Base-by-base conservation (phyloP, 2,113 vertebrate genomes). In the Nothobranchius kuhntae region DNA sequence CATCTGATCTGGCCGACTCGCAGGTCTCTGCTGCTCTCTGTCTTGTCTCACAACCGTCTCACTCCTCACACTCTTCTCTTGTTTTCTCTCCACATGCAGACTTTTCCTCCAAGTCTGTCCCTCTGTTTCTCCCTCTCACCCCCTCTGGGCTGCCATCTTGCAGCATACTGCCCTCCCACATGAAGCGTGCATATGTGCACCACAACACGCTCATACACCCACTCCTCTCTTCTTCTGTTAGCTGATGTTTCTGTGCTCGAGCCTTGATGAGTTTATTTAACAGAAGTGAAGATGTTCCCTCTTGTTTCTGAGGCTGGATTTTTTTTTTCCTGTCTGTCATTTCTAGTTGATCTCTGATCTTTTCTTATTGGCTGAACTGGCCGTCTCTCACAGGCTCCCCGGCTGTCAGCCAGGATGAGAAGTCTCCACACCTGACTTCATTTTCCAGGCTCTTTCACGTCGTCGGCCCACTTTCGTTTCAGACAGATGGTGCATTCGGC, bases 101-200 rank as follows among this genome's bases (percentile, higher is more conserved):
- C 69, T 66, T 68, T 30, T 55, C 51, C n/a, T 61, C 62, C 5
- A 14, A 4, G 65, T 64, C 68, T 21, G 38, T 57, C 42, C 61
- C 71, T 68, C 57, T 75, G 47, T 57, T 64, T 71, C 40, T 48
- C 54, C 26, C 60, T 68, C 76, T 86, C 81, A 36, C 57, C 61
- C 82, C 70, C 71, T 80, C 79, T 56, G 73, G 78, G 86, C 73
- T 84, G 81, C 73, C 81, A 83, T 86, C 85, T 84, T 58, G 59
- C 76, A 80, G 75, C 86, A 87, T 87, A 80, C 79, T 83, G 72
- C 56, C 72, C 77, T 76, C 80, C 69, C 77, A 84, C 83, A 72
- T 77, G 30, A 68, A 71, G 64, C n/a, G 26, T 46, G 76, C 65
- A 68, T 75, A 69, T 75, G 71, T 57, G 58, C 62, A 30, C 46